These are phyloP conservation scores for Cardiocondyla obscurior DNA, from an alignment of 1,140 invertebrate species.

Conservation along the genomic window DNA sequence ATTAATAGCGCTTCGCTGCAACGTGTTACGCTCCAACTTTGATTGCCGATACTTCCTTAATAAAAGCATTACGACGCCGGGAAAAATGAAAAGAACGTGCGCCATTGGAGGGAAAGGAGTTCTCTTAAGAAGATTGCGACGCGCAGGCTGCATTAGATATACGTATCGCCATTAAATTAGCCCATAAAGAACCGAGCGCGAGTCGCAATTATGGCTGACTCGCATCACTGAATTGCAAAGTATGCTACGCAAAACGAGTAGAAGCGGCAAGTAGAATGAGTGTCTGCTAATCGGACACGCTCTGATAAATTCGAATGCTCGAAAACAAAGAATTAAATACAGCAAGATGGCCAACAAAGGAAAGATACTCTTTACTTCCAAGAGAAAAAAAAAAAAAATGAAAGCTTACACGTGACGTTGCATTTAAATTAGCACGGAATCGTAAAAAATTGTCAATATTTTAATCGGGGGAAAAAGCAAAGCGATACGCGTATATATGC, in stretches of 20 bases:
- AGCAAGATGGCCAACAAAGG: neutral
- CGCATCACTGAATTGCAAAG: constrained; percentile 12
- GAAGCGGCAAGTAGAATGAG: neutral
- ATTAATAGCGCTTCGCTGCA: neutral
- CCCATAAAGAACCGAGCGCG: constrained; percentile 25
- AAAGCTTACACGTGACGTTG: too few relatives aligned
- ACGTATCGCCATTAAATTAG: neutral
- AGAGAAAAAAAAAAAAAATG: too few relatives aligned
- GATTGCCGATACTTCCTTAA: neutral
- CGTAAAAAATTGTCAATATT: neutral
- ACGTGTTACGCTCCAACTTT: too few relatives aligned
- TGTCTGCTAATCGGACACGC: neutral
- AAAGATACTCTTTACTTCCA: neutral
- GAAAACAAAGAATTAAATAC: neutral
- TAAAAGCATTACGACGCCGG: neutral
- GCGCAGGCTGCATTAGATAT: neutral
- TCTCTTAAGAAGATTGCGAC: constrained; percentile 11
- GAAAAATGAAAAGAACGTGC: neutral
- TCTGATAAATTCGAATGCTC: neutral
- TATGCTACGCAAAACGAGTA: neutral
- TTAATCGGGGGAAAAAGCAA: neutral
- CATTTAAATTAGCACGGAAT: too few relatives aligned
- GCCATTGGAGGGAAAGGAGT: neutral
- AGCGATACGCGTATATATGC: neutral
- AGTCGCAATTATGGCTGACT: constrained; percentile 60